phyloP scores from a whole-genome alignment of 1,140 invertebrate species.

The Drosophila tani region DNA sequence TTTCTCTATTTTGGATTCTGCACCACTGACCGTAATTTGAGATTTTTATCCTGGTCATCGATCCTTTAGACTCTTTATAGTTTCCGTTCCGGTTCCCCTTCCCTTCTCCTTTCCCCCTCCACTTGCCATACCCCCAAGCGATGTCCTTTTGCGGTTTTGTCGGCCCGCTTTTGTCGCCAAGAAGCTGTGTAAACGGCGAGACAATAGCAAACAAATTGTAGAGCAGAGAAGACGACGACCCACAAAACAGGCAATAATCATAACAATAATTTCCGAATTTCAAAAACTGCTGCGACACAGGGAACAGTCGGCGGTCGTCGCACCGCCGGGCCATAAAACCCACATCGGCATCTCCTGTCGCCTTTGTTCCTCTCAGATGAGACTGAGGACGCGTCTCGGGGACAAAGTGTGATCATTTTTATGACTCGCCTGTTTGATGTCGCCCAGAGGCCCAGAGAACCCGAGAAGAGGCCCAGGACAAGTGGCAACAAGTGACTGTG shows the following conservation, averaged over 20 bases:
- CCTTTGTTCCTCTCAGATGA: slow-evolving; percentile 57
- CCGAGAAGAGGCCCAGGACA: slow-evolving; percentile 40
- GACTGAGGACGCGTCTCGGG: slow-evolving; percentile 49
- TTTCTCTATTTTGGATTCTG: slow-evolving; percentile 8
- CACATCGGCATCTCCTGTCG: slow-evolving; percentile 41
- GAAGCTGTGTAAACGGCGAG: slow-evolving; percentile 12
- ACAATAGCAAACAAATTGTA: slow-evolving; percentile 70
- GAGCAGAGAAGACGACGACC: slow-evolving; percentile 29
- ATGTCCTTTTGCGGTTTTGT: slow-evolving; percentile 59
- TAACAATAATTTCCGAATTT: slow-evolving; percentile 71
- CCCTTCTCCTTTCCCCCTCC: not conserved
- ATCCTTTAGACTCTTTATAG: slow-evolving; percentile 14
- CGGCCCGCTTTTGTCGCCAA: slow-evolving; percentile 37
- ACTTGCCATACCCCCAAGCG: slow-evolving; percentile 35
- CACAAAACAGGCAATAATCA: slow-evolving; percentile 77
- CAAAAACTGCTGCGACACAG: slow-evolving; percentile 40
- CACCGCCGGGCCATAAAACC: slow-evolving; percentile 64
- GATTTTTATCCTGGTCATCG: slow-evolving; percentile 42
- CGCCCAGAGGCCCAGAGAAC: slow-evolving; percentile 44
- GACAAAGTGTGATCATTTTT: slow-evolving; percentile 81
- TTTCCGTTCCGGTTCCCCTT: slow-evolving; percentile 39
- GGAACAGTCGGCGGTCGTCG: slow-evolving; percentile 71
- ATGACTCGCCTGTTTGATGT: slow-evolving; percentile 76
- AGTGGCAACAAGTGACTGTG: slow-evolving; percentile 71
- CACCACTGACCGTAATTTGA: slow-evolving; percentile 29